Evolutionary conservation across 2,888 invertebrate species (phyloP), one percentile per base, ranked within the genome.

Genomic region (Corythucha ciliata): DNA sequence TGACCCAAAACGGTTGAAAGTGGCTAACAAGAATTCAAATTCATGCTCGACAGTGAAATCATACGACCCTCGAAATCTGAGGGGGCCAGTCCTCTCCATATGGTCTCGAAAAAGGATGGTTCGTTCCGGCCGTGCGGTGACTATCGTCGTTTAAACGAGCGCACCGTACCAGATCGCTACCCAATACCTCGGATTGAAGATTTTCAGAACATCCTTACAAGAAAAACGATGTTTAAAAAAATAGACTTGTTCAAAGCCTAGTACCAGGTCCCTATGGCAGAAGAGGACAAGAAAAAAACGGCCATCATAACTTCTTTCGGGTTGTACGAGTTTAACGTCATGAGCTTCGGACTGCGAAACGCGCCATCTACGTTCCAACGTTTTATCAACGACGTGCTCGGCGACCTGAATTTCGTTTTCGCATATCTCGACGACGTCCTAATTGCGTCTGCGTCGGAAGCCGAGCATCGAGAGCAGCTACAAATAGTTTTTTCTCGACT

Each of bases 91-190:
- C 62, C 62, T 16, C 57, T 64, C 2, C 62, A 62, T 47, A 26
- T 63, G 44, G 63, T 60, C 4, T 57, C 57, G 10, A 64, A 66
- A 40, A 48, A 58, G 39, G 37, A 54, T 10, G 58, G 57, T 7
- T 37, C 26, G 14, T 68, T 63, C 63, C 40, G 65, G 33, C 60
- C 63, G 1, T 65, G 68, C 47, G 68, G 68, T 4, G 66, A 61
- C 56, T 71, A 69, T 52, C 52, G 69, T 1, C 10, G 22, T 0
- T 55, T 69, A 0, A 70, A 69, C 51, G 48, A 56, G 0, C 44
- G 46, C 1, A 69, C 67, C 0, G 48, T 63, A 1, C 64, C 66
- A 0, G 66, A 69, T 55, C 42, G 62, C 3, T 67, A 67, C 49
- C 66, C 67, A 0, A 55, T 66, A 2, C 60, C 64, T 0, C 62